Base-by-base conservation (phyloP, 2,888 invertebrate species). In the Monopis laevigella region DNA sequence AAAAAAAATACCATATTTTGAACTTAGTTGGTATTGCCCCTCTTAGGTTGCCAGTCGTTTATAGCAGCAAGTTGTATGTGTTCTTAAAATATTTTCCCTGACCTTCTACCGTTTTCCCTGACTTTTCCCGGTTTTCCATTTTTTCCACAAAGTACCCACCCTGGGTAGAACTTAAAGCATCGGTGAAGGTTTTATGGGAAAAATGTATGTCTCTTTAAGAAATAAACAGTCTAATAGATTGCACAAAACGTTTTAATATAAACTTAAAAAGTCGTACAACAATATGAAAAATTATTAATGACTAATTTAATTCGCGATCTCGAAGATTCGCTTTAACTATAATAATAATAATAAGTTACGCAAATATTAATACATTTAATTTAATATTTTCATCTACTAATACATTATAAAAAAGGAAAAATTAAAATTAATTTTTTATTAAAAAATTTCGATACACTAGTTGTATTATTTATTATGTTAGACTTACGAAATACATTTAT, bases 181-280 rank as follows among this genome's bases (percentile, higher is more conserved):
- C n/a, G n/a, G n/a, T n/a, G n/a, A n/a, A 29, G 11, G 5, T 29
- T 29, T n/a, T 6, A 34, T 34, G 27, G 17, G n/a, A 16, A 39
- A 39, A 39, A 8, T 16, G 16, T 48, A 62, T 58, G 58, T 67
- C n/a, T n/a, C n/a, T n/a, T n/a, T n/a, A n/a, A n/a, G n/a, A n/a
- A n/a, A n/a, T n/a, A n/a, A n/a, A n/a, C n/a, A n/a, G n/a, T n/a
- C 66, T 59, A 71, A 51, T 75, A 80, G 84, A 87, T 87, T 88
- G 87, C 88, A 88, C 87, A 88, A 88, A 85, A 88, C 86, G 86
- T 88, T 88, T 88, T 88, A 88, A 88, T 88, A 88, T 88, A 88
- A 88, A 89, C 88, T 88, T 88, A 88, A 88, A 88, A 88, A 88
- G 84, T 81, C 86, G 87, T 88, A 88, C 88, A 88, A 88, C 88